Evolutionary conservation across 2,888 invertebrate species (phyloP).

Genomic region (Metellina segmentata): DNA sequence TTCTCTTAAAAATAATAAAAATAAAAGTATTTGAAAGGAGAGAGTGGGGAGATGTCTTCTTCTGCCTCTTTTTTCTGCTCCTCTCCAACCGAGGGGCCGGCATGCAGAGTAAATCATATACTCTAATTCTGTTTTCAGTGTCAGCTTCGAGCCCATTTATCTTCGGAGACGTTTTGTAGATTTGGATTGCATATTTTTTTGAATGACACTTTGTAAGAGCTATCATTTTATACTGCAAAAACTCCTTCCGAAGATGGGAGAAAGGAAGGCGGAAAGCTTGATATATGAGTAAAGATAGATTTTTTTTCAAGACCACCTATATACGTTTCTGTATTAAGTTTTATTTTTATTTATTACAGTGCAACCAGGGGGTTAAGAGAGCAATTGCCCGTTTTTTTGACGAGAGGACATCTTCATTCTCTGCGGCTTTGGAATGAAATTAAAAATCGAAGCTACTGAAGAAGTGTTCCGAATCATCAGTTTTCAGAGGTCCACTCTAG

Average conservation of each 20-base stretch:
- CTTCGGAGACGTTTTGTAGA: conserved; percentile 63
- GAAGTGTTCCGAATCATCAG: too few relatives aligned
- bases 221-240: conserved; percentile 51
- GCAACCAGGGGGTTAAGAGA: too few relatives aligned
- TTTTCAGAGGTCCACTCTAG: too few relatives aligned
- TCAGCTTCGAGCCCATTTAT: conserved; percentile 69
- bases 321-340: conserved; percentile 15
- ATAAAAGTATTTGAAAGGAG: conserved; percentile 52
- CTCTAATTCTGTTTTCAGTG: conserved; percentile 73
- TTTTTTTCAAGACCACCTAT: not conserved
- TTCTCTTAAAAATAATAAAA: conserved; percentile 56
- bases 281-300: conserved; percentile 33
- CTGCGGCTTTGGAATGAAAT: too few relatives aligned
- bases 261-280: conserved; percentile 16
- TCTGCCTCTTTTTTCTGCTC: conserved; percentile 39
- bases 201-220: conserved; percentile 47
- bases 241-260: conserved; percentile 12
- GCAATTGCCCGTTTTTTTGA: too few relatives aligned
- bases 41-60: conserved; percentile 46
- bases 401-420: too few relatives aligned
- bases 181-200: conserved; percentile 65
- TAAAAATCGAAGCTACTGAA: too few relatives aligned
- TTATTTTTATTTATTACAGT: not conserved
- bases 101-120: conserved; percentile 63
- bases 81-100: conserved; percentile 21